phyloP scores from a whole-genome alignment of 1,140 invertebrate genomes.

The Heliconius himera region DNA sequence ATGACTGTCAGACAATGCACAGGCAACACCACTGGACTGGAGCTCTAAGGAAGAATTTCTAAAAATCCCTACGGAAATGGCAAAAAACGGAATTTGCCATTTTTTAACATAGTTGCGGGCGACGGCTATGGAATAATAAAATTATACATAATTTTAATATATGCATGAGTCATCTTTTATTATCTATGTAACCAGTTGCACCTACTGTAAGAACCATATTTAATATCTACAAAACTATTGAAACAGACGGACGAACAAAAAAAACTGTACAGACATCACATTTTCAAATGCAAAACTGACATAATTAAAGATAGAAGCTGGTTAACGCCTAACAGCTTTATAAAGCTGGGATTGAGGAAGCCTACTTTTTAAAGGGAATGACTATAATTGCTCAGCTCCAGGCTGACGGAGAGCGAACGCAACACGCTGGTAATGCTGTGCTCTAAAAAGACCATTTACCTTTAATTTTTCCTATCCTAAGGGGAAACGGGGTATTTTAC shows the following conservation, averaged over 20 bases:
- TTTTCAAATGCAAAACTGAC: constrained; percentile 4
- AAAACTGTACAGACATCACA: not conserved
- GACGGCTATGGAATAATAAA: no score
- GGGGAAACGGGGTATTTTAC: not conserved
- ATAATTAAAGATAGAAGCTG: not conserved
- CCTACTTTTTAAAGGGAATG: constrained; percentile 9
- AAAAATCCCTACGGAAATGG: no score
- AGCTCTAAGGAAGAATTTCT: no score
- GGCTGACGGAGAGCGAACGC: not conserved
- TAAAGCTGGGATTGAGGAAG: constrained; percentile 10
- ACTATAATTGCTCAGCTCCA: constrained; percentile 10
- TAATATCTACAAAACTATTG: no score
- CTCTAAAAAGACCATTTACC: constrained; percentile 9
- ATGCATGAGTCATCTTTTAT: no score
- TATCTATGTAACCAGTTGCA: no score
- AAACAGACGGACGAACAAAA: not conserved
- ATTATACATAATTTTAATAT: no score
- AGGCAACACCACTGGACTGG: no score
- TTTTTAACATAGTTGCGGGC: no score
- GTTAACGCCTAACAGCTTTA: not conserved
- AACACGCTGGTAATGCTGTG: constrained; percentile 3
- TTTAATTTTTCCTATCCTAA: not conserved
- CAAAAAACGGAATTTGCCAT: no score
- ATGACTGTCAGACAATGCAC: no score
- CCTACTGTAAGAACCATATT: no score